phyloP scores from a whole-genome alignment of 2,113 vertebrate species.

The Strix aluco region DNA sequence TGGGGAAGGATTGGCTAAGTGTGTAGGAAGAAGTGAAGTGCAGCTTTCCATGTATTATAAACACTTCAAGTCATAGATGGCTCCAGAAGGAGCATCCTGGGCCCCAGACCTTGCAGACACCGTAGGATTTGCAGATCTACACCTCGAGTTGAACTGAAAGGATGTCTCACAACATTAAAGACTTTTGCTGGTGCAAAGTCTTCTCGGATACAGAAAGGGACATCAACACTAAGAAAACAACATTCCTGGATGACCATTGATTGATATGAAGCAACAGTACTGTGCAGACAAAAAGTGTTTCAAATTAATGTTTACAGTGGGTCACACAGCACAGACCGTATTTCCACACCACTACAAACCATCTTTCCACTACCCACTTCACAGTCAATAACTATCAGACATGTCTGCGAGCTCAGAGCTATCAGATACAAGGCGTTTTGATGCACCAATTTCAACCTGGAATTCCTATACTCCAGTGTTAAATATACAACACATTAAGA shows the following conservation, averaged over 20 bases:
- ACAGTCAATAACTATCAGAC: background rate
- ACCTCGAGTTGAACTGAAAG: background rate
- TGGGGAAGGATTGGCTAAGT: slow-evolving; percentile 51
- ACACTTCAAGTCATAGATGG: slow-evolving; percentile 57
- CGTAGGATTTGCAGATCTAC: background rate
- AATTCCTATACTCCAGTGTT: background rate
- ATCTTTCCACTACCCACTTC: background rate
- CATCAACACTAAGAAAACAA: background rate
- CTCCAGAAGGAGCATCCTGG: slow-evolving; percentile 41
- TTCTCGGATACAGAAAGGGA: background rate
- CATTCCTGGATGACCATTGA: background rate
- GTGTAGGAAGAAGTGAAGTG: slow-evolving; percentile 4
- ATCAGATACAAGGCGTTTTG: fast-evolving
- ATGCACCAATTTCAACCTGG: background rate
- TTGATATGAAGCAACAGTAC: background rate
- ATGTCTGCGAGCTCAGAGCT: background rate
- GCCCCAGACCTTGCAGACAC: background rate
- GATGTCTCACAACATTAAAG: background rate
- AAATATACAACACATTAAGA: background rate
- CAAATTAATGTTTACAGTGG: background rate
- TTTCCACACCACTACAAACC: background rate
- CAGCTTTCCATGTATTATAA: slow-evolving; percentile 24
- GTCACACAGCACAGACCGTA: background rate
- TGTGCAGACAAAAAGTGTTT: background rate
- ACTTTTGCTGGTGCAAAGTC: background rate